phyloP scores from a whole-genome alignment of 2,113 vertebrate genomes.

The Spilogale gracilis region DNA sequence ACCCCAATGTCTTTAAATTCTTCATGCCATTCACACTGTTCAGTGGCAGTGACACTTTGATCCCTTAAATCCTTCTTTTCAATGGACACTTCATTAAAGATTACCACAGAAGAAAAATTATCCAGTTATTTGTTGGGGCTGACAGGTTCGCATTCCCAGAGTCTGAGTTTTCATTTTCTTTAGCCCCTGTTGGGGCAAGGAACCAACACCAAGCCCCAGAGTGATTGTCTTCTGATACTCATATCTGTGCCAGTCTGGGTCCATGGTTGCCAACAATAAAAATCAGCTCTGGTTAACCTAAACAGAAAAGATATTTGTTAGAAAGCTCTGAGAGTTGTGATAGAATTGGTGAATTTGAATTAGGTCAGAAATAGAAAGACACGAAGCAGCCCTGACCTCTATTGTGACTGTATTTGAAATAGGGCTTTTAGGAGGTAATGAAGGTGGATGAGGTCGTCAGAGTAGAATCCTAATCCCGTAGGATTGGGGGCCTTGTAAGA shows the following conservation, averaged over 20 bases:
- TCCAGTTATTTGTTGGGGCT: neutral
- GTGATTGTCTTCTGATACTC: neutral
- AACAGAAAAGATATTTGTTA: slow-evolving; percentile 18
- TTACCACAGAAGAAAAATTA: neutral
- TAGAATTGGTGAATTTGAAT: neutral
- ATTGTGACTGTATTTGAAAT: neutral
- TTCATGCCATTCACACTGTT: neutral
- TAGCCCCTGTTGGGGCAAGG: neutral
- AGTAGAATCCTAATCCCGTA: neutral
- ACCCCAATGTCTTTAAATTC: neutral
- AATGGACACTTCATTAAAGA: slow-evolving; percentile 9
- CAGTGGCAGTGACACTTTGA: slow-evolving; percentile 38
- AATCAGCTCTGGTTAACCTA: slow-evolving; percentile 2
- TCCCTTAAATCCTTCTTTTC: slow-evolving; percentile 52
- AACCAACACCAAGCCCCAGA: neutral
- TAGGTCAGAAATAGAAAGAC: slow-evolving; percentile 3
- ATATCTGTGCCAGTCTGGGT: neutral
- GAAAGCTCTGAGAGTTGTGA: neutral
- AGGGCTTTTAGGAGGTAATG: neutral
- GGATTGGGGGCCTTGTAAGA: neutral
- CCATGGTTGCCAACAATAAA: neutral
- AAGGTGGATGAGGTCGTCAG: neutral
- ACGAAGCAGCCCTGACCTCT: neutral
- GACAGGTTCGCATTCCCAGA: neutral
- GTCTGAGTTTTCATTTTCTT: slow-evolving; percentile 47